phyloP scores from a whole-genome alignment of 2,888 invertebrate species.

The Bombylius discolor region DNA sequence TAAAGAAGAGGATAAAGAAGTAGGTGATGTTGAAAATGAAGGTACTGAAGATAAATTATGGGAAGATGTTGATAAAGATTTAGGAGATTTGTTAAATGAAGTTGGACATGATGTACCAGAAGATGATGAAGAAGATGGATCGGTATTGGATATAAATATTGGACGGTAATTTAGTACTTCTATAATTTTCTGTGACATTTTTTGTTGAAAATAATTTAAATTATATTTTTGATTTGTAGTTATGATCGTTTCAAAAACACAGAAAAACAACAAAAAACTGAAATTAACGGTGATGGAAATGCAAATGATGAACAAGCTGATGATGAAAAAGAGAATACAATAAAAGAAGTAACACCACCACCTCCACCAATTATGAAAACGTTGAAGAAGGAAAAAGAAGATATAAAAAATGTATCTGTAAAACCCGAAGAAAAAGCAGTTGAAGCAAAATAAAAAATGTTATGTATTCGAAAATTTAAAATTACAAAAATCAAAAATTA shows the following conservation, averaged over 20 bases:
- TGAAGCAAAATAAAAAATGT: too few species aligned
- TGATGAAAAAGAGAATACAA: constrained; percentile 17
- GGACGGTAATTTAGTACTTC: constrained; percentile 35
- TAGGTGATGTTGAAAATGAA: constrained; percentile 23
- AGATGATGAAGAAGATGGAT: constrained; percentile 55
- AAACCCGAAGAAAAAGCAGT: not conserved
- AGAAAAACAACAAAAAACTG: constrained; percentile 22
- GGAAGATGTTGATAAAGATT: constrained; percentile 71
- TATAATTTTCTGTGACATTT: not conserved
- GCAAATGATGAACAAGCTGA: constrained; percentile 29
- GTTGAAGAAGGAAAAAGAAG: not conserved
- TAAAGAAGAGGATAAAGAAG: constrained; percentile 45
- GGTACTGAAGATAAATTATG: constrained; percentile 56
- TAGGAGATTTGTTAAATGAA: constrained; percentile 60
- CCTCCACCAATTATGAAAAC: not conserved
- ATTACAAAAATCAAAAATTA: too few species aligned
- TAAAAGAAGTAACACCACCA: not conserved
- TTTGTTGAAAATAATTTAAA: too few species aligned
- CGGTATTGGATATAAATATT: constrained; percentile 36
- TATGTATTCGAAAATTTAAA: too few species aligned
- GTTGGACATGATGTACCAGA: constrained; percentile 54
- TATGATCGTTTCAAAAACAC: constrained; percentile 51
- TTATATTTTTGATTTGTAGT: constrained; percentile 25
- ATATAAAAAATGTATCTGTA: not conserved
- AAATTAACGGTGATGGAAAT: constrained; percentile 33